A percentile compares a stretch with the other conserved stretches of the same genome.
phyloP scores from a whole-genome alignment of 2,113 vertebrate species.

The Trochalopteron elliotii region DNA sequence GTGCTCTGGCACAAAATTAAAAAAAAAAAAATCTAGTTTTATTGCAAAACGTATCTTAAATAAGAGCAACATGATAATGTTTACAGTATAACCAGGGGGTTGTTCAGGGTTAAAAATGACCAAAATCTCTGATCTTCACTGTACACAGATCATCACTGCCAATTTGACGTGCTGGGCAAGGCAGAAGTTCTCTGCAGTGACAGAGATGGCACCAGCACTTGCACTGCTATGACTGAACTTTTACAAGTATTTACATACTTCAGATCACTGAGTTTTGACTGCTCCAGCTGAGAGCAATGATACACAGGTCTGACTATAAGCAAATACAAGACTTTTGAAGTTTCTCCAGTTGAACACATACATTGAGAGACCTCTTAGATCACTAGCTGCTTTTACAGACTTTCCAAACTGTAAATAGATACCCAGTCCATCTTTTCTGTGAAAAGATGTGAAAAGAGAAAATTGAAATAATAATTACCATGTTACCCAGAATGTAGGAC shows the following conservation, averaged over 20 bases:
- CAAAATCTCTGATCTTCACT: neutral
- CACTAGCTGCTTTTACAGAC: neutral
- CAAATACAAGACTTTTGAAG: neutral
- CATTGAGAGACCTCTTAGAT: neutral
- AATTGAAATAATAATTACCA: neutral
- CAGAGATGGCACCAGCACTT: neutral
- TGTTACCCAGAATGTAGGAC: neutral
- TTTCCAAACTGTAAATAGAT: neutral
- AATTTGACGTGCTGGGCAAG: neutral
- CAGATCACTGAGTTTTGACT: rapidly evolving
- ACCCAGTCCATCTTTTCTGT: neutral
- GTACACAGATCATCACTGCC: neutral
- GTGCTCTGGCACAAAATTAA: neutral
- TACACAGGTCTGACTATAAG: neutral
- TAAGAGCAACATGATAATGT: neutral
- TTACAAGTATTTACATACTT: neutral
- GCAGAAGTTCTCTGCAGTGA: neutral
- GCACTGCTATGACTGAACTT: neutral
- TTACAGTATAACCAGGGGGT: neutral
- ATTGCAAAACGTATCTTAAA: neutral
- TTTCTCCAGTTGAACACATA: neutral
- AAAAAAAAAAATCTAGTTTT: too few relatives aligned
- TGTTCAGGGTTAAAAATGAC: neutral
- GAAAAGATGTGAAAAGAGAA: neutral
- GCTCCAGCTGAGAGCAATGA: neutral